Evolutionary conservation across 2,797 vertebrate genomes (phyloP).

Genomic region (Atherinosoma microstoma): DNA sequence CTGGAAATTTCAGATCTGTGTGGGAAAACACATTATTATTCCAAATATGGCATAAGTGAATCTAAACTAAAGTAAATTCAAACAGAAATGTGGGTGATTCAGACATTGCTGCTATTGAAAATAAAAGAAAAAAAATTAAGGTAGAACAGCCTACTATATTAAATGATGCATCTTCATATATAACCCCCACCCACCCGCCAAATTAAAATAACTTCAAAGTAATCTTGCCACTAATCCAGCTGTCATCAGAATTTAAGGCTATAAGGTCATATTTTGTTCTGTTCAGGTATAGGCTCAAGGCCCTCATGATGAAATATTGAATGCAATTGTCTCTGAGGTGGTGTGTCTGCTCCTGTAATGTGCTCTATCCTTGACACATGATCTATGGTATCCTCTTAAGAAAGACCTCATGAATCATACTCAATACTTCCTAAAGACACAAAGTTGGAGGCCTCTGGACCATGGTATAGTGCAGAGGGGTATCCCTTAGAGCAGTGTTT

Average conservation of each 20-base stretch:
- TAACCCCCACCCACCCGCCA: background rate
- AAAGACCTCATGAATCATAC: constrained; percentile 52
- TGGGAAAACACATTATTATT: constrained; percentile 26
- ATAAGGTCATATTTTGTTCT: constrained; percentile 9
- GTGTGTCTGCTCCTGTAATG: constrained; percentile 34
- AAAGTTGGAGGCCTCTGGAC: constrained; percentile 24
- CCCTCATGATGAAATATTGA: constrained; percentile 31
- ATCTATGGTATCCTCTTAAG: constrained; percentile 42
- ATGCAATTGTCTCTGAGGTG: constrained; percentile 19
- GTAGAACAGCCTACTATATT: background rate
- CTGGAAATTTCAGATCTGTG: constrained; percentile 1
- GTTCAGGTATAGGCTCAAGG: constrained; percentile 24
- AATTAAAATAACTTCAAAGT: constrained; percentile 1
- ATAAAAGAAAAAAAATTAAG: constrained; percentile 3
- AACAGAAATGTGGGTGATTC: constrained; percentile 11
- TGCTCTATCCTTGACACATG: constrained; percentile 49
- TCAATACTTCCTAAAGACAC: constrained; percentile 36
- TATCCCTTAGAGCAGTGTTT: too few species aligned
- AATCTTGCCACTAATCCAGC: constrained; percentile 9
- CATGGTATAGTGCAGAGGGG: background rate
- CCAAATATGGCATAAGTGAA: constrained; percentile 43
- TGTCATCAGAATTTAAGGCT: constrained; percentile 18
- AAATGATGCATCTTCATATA: background rate
- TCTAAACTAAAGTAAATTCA: constrained; percentile 32
- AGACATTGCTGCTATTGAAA: background rate